Percentiles rank a stretch among this genome's conserved stretches.
phyloP scores from a whole-genome alignment of 2,113 vertebrate genomes.

The Leptocoma aspasia region DNA sequence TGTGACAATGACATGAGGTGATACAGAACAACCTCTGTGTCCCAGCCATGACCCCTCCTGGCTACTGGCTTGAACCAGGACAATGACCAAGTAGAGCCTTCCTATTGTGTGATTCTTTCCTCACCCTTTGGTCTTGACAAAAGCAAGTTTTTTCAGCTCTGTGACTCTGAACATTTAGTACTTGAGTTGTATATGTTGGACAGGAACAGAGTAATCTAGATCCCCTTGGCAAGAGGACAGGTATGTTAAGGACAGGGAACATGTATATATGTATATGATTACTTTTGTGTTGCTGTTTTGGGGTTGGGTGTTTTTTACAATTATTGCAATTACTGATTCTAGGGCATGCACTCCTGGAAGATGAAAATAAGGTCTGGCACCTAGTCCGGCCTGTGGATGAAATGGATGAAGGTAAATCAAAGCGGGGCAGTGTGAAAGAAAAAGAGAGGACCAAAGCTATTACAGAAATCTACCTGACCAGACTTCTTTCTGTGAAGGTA shows the following conservation, averaged over 20 bases:
- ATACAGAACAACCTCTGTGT: background rate
- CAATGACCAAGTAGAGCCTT: background rate
- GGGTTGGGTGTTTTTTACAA: background rate
- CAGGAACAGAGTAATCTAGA: background rate
- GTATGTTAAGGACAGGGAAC: background rate
- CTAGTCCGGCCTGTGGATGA: constrained; percentile 90
- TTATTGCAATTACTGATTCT: background rate
- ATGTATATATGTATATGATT: background rate
- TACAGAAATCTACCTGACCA: constrained; percentile 97
- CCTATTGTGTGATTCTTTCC: background rate
- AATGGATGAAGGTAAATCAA: constrained; percentile 93
- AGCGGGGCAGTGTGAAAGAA: constrained; percentile 94
- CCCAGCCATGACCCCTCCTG: background rate
- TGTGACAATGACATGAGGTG: background rate
- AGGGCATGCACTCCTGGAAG: constrained; percentile 95
- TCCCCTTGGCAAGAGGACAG: background rate
- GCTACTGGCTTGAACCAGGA: background rate
- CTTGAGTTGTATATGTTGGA: background rate
- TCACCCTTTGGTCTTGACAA: background rate
- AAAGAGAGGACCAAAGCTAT: constrained; percentile 99
- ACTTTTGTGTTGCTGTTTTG: background rate
- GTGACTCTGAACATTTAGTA: background rate
- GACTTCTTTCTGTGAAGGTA: constrained; percentile 98
- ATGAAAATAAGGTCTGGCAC: constrained; percentile 95
- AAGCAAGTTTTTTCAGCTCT: background rate